Evolutionary conservation across 2,888 invertebrate genomes (phyloP), one percentile per base, ranked within the genome.

Genomic region (Pelosia muscerda): DNA sequence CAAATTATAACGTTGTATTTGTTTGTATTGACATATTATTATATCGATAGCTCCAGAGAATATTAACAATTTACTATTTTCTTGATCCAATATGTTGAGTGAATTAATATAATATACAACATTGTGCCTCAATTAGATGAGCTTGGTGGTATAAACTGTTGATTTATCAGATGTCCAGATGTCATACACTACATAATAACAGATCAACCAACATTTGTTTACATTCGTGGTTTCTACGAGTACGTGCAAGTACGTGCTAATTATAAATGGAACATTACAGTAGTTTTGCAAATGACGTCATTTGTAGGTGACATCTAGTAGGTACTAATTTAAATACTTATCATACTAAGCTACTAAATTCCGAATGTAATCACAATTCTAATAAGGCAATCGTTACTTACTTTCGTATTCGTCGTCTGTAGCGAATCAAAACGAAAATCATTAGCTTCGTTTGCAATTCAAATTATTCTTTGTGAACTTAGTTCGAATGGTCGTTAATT

Each of bases 401-500:
- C 61, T 74, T 72, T 58, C 42, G 66, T 72, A 66, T 75, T 77
- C 74, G 66, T 66, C 62, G 65, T 42, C 60, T 62, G 77, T 73
- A 73, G 73, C 74, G 74, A 81, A 81, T 79, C 77, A 75, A 79
- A 86, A 84, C 78, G 81, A 79, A 82, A 81, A 78, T 84, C 79
- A 84, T 85, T 84, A 82, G 84, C 82, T 81, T 82, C 83, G 81
- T 88, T 86, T 84, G 84, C 85, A 87, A 86, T 88, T 84, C 84
- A 85, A 86, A 88, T 85, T 63, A 72, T 78, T 73, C 81, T 74
- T 73, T 68, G 71, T 66, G 64, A 79, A 73, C 71, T 81, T 73
- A 76, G 79, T 81, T 79, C 71, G 79, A 81, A 83, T 76, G 76
- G 76, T 81, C 79, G 80, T 79, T 85, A 82, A 86, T 85, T 82